Conservation (phyloP, 2,888 invertebrate genomes). For the Archips crataeganus region DNA sequence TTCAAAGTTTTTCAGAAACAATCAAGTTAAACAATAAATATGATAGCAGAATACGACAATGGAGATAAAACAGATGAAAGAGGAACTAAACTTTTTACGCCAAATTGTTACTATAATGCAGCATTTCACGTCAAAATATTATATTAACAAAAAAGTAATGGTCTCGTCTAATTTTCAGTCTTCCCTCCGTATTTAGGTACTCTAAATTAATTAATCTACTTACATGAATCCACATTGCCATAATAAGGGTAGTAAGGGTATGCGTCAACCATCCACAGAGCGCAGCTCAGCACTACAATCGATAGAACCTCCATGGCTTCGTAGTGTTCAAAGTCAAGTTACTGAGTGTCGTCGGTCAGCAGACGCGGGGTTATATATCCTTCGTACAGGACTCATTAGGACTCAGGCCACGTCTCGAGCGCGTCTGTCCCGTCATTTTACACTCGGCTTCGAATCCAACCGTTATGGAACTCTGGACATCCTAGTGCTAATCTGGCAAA, state of each 20-base stretch:
- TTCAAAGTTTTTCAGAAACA: no score
- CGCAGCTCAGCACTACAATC: constrained; percentile 63
- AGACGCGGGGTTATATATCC: constrained; percentile 74
- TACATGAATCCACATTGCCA: constrained; percentile 75
- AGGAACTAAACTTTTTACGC: no score
- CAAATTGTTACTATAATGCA: no score
- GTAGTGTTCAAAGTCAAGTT: constrained; percentile 48
- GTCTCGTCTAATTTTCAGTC: no score
- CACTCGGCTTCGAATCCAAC: constrained; percentile 70
- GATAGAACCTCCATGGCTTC: constrained; percentile 49
- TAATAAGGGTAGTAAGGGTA: constrained; percentile 77
- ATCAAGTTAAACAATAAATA: no score
- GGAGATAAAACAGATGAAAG: no score
- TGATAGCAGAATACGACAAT: no score
- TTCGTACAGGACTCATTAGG: constrained; percentile 73
- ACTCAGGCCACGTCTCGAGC: constrained; percentile 66
- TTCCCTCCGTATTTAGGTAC: no score
- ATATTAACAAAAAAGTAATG: no score
- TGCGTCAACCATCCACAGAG: constrained; percentile 63
- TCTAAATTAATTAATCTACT: constrained; percentile 52
- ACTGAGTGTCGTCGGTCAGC: constrained; percentile 60
- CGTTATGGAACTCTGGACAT: constrained; percentile 73
- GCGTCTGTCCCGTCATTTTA: constrained; percentile 67
- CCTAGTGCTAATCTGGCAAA: constrained; percentile 53
- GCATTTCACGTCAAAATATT: background rate